phyloP scores from a whole-genome alignment of 2,797 vertebrate genomes.

The Pseudochirops cupreus region DNA sequence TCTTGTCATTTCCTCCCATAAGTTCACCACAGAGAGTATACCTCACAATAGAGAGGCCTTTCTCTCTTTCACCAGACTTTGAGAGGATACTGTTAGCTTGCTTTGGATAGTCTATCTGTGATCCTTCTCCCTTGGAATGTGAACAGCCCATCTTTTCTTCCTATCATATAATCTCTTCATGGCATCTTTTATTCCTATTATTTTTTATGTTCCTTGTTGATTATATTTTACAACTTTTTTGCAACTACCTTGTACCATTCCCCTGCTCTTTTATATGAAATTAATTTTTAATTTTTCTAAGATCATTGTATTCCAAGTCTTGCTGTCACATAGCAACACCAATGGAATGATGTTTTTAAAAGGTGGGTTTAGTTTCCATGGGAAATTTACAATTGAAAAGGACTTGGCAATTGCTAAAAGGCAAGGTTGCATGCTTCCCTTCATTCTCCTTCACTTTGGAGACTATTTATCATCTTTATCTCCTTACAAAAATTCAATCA shows the following conservation, averaged over 20 bases:
- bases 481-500: not conserved
- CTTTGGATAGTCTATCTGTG: not conserved
- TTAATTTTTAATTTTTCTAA: not conserved
- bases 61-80: not conserved
- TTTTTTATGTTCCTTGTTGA: not conserved
- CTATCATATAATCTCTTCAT: not conserved
- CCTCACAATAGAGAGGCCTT: not conserved
- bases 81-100: not conserved
- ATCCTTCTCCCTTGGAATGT: not conserved
- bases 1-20: not conserved
- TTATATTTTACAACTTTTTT: not conserved
- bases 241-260: not conserved
- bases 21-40: not conserved
- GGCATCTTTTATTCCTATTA: not conserved
- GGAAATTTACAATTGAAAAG: not conserved
- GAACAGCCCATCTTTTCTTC: not conserved
- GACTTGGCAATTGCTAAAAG: not conserved
- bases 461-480: not conserved
- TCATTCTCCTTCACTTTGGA: not conserved
- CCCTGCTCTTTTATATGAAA: not conserved
- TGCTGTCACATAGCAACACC: not conserved
- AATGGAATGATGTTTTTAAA: not conserved
- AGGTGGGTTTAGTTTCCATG: not conserved
- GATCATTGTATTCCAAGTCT: not conserved
- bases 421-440: not conserved